A percentile compares a stretch with the other conserved stretches of the same genome.
These are phyloP conservation scores for Galago senegalensis DNA, from an alignment of 2,797 vertebrate species.

Conservation along the genomic window DNA sequence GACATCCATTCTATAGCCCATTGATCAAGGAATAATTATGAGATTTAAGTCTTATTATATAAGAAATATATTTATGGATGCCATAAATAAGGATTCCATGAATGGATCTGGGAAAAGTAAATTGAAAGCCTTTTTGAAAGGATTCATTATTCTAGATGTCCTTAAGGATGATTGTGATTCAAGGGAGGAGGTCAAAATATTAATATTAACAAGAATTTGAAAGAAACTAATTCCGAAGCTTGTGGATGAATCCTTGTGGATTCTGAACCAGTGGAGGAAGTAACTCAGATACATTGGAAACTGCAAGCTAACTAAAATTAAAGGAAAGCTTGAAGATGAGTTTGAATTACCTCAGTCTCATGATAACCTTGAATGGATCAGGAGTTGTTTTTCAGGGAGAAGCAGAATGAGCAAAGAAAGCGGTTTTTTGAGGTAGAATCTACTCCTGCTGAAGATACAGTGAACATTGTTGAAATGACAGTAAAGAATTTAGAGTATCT, in stretches of 20 bases:
- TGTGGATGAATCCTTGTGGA: background rate
- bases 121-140: background rate
- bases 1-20: background rate
- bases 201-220: background rate
- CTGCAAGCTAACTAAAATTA: background rate
- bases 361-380: background rate
- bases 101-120: background rate
- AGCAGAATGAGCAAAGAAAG: background rate
- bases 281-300: background rate
- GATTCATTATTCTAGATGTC: background rate
- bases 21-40: background rate
- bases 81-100: background rate
- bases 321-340: background rate
- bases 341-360: background rate
- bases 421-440: background rate
- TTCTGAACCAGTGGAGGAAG: background rate
- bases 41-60: background rate
- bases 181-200: background rate
- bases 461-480: background rate
- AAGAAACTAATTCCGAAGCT: background rate
- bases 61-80: background rate
- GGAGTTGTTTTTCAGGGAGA: no score
- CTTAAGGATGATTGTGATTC: background rate
- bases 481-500: background rate
- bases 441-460: background rate